These are phyloP conservation scores for Excalfactoria chinensis DNA, from an alignment of 2,113 vertebrate genomes.

Conservation along the genomic window DNA sequence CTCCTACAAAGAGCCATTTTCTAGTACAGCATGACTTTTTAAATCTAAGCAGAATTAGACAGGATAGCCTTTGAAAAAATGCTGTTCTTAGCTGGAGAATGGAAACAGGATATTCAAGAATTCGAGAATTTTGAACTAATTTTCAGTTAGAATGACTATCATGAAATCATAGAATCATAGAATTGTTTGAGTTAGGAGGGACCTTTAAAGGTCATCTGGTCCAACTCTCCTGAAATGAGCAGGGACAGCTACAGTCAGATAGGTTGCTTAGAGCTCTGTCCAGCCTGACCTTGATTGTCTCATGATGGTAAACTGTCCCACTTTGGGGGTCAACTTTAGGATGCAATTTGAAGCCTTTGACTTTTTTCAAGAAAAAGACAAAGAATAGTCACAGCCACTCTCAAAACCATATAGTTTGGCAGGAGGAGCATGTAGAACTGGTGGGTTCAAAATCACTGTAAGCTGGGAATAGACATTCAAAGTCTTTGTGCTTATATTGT, in stretches of 20 bases:
- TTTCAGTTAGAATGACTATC: background rate
- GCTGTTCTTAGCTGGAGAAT: fast-evolving
- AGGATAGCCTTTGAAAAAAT: background rate
- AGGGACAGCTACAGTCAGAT: too few relatives aligned
- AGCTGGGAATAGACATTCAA: background rate
- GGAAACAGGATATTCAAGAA: background rate
- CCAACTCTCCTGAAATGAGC: too few relatives aligned
- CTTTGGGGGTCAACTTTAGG: background rate
- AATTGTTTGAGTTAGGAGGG: too few relatives aligned
- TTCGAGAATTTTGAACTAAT: background rate
- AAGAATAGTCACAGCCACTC: background rate
- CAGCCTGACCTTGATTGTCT: too few relatives aligned
- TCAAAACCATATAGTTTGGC: background rate
- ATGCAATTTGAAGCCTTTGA: background rate
- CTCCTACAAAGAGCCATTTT: background rate
- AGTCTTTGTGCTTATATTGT: background rate
- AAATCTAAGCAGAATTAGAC: background rate
- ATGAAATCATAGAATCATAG: too few relatives aligned
- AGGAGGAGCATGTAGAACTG: background rate
- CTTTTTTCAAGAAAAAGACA: background rate
- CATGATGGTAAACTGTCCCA: background rate
- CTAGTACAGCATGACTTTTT: background rate
- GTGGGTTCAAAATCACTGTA: background rate
- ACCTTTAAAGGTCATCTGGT: too few relatives aligned
- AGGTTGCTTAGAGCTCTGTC: too few relatives aligned